Percentiles rank a stretch among this genome's conserved stretches.
Conservation (phyloP, 2,888 invertebrate genomes). For the Monopis laevigella region DNA sequence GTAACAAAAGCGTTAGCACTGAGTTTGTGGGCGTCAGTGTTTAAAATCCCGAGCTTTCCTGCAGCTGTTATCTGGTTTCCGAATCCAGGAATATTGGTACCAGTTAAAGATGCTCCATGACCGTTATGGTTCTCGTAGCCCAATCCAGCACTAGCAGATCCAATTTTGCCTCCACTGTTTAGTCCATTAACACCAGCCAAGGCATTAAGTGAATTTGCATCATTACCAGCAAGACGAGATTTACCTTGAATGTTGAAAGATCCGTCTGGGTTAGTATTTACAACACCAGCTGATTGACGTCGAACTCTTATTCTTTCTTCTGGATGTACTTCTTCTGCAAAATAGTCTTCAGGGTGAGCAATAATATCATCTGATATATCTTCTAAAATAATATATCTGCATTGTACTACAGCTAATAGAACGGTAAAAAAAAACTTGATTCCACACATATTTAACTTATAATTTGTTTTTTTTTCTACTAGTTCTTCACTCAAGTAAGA, state of each 20-base stretch:
- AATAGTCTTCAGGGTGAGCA: no score
- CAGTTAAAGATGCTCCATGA: slow-evolving; percentile 29
- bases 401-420: no score
- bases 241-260: slow-evolving; percentile 5
- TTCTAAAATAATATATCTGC: no score
- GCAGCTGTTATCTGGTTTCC: slow-evolving; percentile 31
- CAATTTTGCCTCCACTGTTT: slow-evolving; percentile 18
- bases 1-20: slow-evolving; percentile 36
- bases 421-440: no score
- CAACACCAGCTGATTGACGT: background rate
- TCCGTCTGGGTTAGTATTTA: slow-evolving; percentile 7
- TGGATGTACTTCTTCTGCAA: no score
- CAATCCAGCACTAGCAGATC: slow-evolving; percentile 28
- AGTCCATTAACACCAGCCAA: slow-evolving; percentile 2
- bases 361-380: no score
- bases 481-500: no score
- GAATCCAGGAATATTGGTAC: slow-evolving; percentile 26
- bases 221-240: background rate
- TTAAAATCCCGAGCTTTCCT: slow-evolving; percentile 27
- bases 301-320: slow-evolving; percentile 4
- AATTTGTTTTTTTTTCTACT: no score
- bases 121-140: slow-evolving; percentile 32
- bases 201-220: slow-evolving; percentile 1
- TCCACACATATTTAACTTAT: no score
- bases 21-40: slow-evolving; percentile 30